Evolutionary conservation across 35 echinoderm and acorn worm species (phyloP).

Genomic region (Acanthaster planci): DNA sequence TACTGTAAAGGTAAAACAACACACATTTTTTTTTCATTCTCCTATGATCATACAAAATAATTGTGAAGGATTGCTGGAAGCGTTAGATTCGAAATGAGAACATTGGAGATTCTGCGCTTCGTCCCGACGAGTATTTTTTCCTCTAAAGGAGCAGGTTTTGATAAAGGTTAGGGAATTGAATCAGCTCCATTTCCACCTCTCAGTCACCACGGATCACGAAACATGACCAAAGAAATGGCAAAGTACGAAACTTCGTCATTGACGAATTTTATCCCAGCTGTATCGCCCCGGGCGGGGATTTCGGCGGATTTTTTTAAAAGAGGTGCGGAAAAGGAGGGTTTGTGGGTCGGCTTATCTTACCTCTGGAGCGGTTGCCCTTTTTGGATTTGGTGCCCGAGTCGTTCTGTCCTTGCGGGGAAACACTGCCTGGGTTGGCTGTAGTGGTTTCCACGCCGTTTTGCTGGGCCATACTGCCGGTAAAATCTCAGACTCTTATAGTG

Average conservation of each 20-base stretch:
- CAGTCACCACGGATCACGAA: not conserved
- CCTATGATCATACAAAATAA: too few species aligned
- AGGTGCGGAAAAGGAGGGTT: not conserved
- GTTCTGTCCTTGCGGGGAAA: constrained; percentile 1
- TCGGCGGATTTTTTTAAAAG: not conserved
- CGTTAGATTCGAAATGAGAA: too few species aligned
- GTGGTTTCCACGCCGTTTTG: constrained; percentile 8
- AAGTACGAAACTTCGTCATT: not conserved
- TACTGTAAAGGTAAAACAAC: too few species aligned
- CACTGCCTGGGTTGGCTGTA: not conserved
- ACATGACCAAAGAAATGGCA: not conserved
- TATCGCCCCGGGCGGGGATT: not conserved
- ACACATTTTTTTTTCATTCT: too few species aligned
- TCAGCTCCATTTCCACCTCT: too few species aligned
- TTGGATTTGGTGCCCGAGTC: constrained; percentile 2
- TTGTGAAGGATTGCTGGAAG: too few species aligned
- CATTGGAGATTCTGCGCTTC: too few species aligned
- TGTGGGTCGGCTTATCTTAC: not conserved
- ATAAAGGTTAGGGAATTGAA: too few species aligned
- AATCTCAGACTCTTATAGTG: not conserved
- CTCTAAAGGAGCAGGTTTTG: too few species aligned
- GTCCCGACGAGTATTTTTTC: too few species aligned
- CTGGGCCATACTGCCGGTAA: not conserved
- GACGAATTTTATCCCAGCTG: not conserved
- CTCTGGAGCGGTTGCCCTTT: constrained; percentile 6